Evolutionary conservation across 2,888 invertebrate species (phyloP).

Genomic region (Epistrophella euchroma): DNA sequence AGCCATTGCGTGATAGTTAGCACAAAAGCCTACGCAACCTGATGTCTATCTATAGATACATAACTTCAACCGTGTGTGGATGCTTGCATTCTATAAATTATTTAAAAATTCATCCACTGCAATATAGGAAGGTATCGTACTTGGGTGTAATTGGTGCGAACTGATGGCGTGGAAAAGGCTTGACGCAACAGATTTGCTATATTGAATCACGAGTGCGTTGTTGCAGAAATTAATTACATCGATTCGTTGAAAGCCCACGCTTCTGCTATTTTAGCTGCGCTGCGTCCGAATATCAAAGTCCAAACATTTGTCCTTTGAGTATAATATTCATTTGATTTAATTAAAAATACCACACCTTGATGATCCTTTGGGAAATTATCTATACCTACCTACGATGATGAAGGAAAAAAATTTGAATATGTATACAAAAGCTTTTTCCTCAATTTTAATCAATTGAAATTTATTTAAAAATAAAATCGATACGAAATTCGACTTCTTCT

Average conservation of each 20-base stretch:
- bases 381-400: background rate
- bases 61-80: slow-evolving; percentile 9
- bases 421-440: background rate
- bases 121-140: too few relatives aligned
- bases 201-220: slow-evolving; percentile 46
- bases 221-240: slow-evolving; percentile 70
- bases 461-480: background rate
- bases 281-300: slow-evolving; percentile 63
- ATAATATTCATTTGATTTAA: slow-evolving; percentile 54
- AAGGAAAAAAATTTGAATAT: background rate
- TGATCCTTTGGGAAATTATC: slow-evolving; percentile 15
- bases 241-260: slow-evolving; percentile 60
- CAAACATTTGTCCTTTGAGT: slow-evolving; percentile 61
- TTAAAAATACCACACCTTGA: slow-evolving; percentile 51
- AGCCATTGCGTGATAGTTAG: slow-evolving; percentile 63
- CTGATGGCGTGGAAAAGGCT: slow-evolving; percentile 42
- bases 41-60: slow-evolving; percentile 61
- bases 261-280: slow-evolving; percentile 24
- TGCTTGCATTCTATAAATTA: slow-evolving; percentile 65
- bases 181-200: slow-evolving; percentile 60
- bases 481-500: background rate
- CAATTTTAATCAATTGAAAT: slow-evolving; percentile 35
- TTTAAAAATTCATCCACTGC: slow-evolving; percentile 62
- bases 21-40: slow-evolving; percentile 63
- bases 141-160: slow-evolving; percentile 66